Base-by-base conservation (phyloP, 1,140 invertebrate genomes). In the Drosophila equinoxialis region DNA sequence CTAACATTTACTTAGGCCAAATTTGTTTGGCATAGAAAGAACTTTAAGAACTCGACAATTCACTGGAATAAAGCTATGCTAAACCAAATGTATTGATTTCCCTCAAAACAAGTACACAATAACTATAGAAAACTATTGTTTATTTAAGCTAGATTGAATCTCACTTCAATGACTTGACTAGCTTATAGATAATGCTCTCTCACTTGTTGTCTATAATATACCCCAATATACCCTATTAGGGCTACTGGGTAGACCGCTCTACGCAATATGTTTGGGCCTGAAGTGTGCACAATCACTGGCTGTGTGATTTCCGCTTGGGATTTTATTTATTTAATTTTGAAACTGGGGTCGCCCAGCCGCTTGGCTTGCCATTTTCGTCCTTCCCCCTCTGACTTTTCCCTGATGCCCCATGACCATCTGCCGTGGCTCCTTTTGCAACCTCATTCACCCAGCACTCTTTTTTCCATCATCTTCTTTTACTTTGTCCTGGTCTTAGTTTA, bases 251-350 rank as follows among this genome's bases (percentile, higher is more conserved):
- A 76, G 51, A 17, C 11, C 6, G 7, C 45, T 23, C 20, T n/a
- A 51, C 74, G 48, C 74, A 76, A 76, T 76, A 69, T 76, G 74
- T 76, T 30, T 59, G 74, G 74, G 65, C 60, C 65, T 10, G 65
- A 69, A 76, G 70, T 77, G 74, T 81, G 81, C 74, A 70, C 82
- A 86, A 85, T 86, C 82, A 81, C 70, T 83, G 80, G 68, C 73
- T 77, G 77, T 68, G 71, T 87, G 80, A 84, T 89, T 89, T 87
- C 77, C 84, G 84, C 74, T 74, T 71, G 84, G 81, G 84, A 78
- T 84, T 80, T 83, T 72, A 84, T 90, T 87, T 89, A 83, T 89
- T 87, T 87, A 77, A 87, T 89, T 89, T 89, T 83, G 84, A 67
- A 80, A 80, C 72, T 74, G 74, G 75, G 63, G 58, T 77, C 51